phyloP scores from a whole-genome alignment of 1,140 invertebrate species.

The Drosophila ohnishii region DNA sequence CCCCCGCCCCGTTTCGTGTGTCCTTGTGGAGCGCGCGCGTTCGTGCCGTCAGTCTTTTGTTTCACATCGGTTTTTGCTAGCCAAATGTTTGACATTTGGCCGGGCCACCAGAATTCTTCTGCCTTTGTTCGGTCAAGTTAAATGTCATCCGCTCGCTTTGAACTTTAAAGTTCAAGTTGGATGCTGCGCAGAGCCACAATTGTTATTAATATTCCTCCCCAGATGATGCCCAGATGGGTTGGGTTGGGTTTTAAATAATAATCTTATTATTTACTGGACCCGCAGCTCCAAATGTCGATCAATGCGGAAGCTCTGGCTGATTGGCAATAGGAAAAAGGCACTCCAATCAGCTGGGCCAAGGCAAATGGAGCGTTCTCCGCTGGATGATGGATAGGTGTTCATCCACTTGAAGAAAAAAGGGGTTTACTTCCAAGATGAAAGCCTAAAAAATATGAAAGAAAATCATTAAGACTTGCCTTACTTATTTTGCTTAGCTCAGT shows the following conservation, averaged over 20 bases:
- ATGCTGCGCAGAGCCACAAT: conserved; percentile 12
- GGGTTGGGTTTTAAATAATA: background rate
- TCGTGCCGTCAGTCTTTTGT: conserved; percentile 75
- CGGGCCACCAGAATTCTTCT: conserved; percentile 33
- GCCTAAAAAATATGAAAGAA: no score
- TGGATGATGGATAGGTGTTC: conserved; percentile 16
- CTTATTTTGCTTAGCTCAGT: background rate
- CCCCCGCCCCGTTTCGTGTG: conserved; percentile 4
- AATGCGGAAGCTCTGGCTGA: conserved; percentile 23
- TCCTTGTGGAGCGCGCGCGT: conserved; percentile 37
- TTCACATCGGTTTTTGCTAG: conserved; percentile 36
- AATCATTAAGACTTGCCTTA: no score
- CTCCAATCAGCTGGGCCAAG: conserved; percentile 5
- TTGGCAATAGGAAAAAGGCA: conserved; percentile 7
- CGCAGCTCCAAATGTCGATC: conserved; percentile 4
- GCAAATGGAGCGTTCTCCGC: conserved; percentile 43
- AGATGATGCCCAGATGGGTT: background rate
- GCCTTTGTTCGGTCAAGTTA: conserved; percentile 65
- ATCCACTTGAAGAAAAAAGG: background rate
- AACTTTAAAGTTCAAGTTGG: conserved; percentile 78
- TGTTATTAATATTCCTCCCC: conserved; percentile 1
- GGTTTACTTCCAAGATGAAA: no score
- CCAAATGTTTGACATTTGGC: conserved; percentile 56
- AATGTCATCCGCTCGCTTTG: conserved; percentile 68
- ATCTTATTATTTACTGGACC: background rate